These are phyloP conservation scores for Zenarchopterus dispar DNA, from an alignment of 2,797 vertebrate species.

Conservation along the genomic window DNA sequence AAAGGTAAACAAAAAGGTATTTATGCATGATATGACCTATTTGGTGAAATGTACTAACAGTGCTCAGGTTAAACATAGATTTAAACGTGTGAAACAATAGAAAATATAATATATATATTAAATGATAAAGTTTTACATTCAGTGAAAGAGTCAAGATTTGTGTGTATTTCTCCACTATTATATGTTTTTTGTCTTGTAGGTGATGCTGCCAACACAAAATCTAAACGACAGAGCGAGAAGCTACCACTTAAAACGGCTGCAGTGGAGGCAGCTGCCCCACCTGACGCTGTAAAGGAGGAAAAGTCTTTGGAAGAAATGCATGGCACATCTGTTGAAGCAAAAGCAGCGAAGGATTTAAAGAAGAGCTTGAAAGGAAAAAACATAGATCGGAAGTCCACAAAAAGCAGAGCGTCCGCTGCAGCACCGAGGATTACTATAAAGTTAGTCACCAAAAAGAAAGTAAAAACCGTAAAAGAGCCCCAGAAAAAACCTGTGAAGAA, in stretches of 20 bases:
- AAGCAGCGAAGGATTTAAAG: conserved; percentile 72
- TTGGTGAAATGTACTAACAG: neutral
- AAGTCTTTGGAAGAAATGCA: conserved; percentile 71
- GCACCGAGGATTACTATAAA: conserved; percentile 85
- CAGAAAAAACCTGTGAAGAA: conserved; percentile 76
- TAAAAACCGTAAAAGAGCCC: conserved; percentile 72
- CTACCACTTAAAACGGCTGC: conserved; percentile 66
- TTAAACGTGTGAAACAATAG: neutral
- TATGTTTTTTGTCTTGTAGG: conserved; percentile 51
- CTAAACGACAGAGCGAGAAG: conserved; percentile 77
- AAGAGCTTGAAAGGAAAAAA: conserved; percentile 76
- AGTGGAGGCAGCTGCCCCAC: conserved; percentile 69
- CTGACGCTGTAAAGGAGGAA: conserved; percentile 64
- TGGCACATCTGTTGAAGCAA: conserved; percentile 61
- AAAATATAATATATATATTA: neutral
- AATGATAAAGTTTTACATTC: too few species aligned
- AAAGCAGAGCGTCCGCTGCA: conserved; percentile 64
- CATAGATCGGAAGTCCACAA: conserved; percentile 66
- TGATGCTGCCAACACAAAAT: conserved; percentile 73
- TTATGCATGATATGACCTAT: neutral
- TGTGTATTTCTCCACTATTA: neutral
- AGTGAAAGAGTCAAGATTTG: neutral
- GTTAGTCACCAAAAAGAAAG: conserved; percentile 83
- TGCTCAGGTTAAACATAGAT: neutral
- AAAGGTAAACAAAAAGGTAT: conserved; percentile 79